Evolutionary conservation across 2,888 invertebrate genomes (phyloP).

Genomic region (Drosophila anomalata): DNA sequence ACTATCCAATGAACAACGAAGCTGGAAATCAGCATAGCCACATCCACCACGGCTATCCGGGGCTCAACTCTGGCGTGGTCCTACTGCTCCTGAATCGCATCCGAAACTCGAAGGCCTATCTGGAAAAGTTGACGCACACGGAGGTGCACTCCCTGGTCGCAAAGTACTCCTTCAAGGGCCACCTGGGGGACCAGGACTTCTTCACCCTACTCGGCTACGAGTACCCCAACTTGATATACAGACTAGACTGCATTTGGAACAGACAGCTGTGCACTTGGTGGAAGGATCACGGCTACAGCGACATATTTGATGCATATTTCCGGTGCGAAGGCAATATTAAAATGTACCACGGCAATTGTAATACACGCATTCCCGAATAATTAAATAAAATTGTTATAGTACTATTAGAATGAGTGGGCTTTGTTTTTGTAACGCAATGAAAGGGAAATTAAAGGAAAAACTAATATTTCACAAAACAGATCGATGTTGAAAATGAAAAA

Average conservation of each 20-base stretch:
- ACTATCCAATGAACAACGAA: slow-evolving; percentile 76
- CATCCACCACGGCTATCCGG: slow-evolving; percentile 86
- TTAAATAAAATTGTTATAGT: slow-evolving; percentile 45
- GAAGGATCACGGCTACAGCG: slow-evolving; percentile 89
- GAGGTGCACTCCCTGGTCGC: slow-evolving; percentile 85
- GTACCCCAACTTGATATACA: slow-evolving; percentile 88
- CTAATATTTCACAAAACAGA: not conserved
- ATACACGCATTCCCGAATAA: slow-evolving; percentile 87
- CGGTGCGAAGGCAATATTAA: slow-evolving; percentile 87
- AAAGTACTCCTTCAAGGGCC: slow-evolving; percentile 88
- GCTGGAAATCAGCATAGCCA: slow-evolving; percentile 46
- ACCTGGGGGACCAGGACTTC: slow-evolving; percentile 93
- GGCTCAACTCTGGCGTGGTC: slow-evolving; percentile 92
- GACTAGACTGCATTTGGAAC: slow-evolving; percentile 91
- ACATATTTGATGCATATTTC: slow-evolving; percentile 89
- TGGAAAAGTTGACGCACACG: slow-evolving; percentile 85
- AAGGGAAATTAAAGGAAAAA: not conserved
- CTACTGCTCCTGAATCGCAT: slow-evolving; percentile 88
- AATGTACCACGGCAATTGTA: slow-evolving; percentile 91
- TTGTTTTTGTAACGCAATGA: not conserved
- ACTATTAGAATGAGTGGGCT: slow-evolving; percentile 10
- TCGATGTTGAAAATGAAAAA: not conserved
- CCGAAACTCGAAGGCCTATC: slow-evolving; percentile 87
- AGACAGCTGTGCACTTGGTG: slow-evolving; percentile 93
- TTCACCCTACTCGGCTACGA: slow-evolving; percentile 90